Base-by-base conservation (phyloP, 2,888 invertebrate genomes). In the Agrotis exclamationis region DNA sequence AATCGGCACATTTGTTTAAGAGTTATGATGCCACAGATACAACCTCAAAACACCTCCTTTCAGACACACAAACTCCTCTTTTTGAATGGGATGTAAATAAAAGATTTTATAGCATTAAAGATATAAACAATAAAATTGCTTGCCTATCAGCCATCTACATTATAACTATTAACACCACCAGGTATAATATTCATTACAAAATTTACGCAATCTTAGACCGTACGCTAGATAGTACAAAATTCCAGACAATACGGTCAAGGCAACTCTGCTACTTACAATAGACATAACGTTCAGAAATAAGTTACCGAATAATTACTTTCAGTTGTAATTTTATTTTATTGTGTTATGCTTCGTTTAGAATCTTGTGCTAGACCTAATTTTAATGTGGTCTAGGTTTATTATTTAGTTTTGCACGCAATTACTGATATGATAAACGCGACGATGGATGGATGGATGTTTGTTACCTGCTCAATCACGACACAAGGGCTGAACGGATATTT, bases 241-340 rank as follows among this genome's bases (percentile, higher is more conserved):
- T 67, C 70, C 63, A 11, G 16, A 9, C 39, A 85, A 80, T 60
- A n/a, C 63, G 87, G 86, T 85, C 86, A 88, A 88, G 88, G 87
- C 68, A 33, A 48, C 24, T 62, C 58, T 62, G 58, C 47, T 33
- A 33, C 71, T 69, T 33, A 69, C 45, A 53, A 64, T 60, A 58
- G 66, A 72, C 60, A 70, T 60, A 67, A 68, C 28, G 47, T 16
- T 11, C 39, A 39, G 24, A 67, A 84, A 83, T 69, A 80, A 68
- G 71, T 83, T 79, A 83, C 7, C 84, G 73, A 77, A 78, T 79
- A 66, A 82, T 76, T 68, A 60, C 45, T 48, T 63, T 75, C 57
- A 20, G 44, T 63, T 39, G 39, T 11, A 39, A 39, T 39, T 39
- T 39, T 60, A 76, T 60, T 77, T 76, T 65, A 79, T 77, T 74